Evolutionary conservation across 2,113 vertebrate species (phyloP).

Genomic region (Sigmodon hispidus): DNA sequence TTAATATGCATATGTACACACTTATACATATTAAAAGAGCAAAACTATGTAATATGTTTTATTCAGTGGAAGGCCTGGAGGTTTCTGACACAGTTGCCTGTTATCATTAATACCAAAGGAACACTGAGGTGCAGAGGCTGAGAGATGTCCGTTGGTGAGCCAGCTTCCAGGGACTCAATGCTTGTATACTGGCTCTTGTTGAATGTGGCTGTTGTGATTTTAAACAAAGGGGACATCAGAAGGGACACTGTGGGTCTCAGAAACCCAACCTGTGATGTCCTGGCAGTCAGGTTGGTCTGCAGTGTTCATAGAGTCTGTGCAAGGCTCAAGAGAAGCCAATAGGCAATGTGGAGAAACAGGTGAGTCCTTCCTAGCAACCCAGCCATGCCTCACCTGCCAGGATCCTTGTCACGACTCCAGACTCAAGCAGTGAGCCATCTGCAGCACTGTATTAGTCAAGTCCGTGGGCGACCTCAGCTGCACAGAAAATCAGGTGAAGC

Average conservation of each 20-base stretch:
- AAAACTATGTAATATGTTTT: not conserved
- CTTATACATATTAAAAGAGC: not conserved
- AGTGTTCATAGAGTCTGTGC: not conserved
- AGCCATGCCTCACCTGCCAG: not conserved
- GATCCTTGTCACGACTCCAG: not conserved
- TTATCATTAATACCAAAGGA: not conserved
- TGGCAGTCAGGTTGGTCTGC: not conserved
- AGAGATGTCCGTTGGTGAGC: not conserved
- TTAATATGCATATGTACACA: no score
- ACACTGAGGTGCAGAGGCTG: not conserved
- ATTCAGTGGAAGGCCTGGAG: not conserved
- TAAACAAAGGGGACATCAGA: not conserved
- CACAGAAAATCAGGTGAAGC: not conserved
- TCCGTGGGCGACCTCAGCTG: not conserved
- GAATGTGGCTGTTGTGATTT: not conserved
- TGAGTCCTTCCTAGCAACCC: not conserved
- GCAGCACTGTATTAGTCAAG: not conserved
- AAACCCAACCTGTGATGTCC: not conserved
- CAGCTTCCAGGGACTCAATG: not conserved
- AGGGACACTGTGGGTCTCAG: not conserved
- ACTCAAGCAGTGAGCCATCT: not conserved
- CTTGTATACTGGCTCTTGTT: not conserved
- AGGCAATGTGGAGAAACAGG: not conserved
- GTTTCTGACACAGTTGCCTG: not conserved
- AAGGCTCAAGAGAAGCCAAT: not conserved